Percentiles rank a stretch among this genome's conserved stretches.
phyloP scores from a whole-genome alignment of 1,140 invertebrate genomes.

The Cataglyphis hispanica region DNA sequence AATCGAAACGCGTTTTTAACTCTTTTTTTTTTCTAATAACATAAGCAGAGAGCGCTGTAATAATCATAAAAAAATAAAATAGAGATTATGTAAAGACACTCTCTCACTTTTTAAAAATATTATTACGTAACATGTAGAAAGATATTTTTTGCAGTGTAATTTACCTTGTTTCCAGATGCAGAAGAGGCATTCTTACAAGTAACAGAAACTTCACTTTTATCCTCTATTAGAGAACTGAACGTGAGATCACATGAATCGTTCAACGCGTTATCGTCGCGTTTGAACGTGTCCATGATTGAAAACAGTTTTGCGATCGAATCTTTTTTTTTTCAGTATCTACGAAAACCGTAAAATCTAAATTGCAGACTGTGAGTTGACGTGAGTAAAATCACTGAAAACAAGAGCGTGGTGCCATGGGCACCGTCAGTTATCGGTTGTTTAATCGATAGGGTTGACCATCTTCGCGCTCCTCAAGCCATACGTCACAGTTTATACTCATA shows the following conservation, averaged over 20 bases:
- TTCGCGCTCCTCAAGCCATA: not conserved
- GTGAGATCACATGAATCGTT: not conserved
- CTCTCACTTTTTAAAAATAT: not conserved
- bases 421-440: slow-evolving; percentile 39
- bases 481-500: not conserved
- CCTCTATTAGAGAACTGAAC: not conserved
- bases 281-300: slow-evolving; percentile 11
- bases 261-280: not conserved
- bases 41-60: no score
- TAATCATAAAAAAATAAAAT: no score
- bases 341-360: slow-evolving; percentile 14
- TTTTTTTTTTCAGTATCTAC: not conserved
- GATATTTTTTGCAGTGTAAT: not conserved
- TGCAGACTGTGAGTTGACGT: slow-evolving; percentile 14
- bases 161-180: slow-evolving; percentile 16
- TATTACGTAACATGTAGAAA: slow-evolving; percentile 4
- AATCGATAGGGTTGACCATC: slow-evolving; percentile 19
- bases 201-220: not conserved
- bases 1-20: not conserved
- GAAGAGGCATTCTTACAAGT: not conserved
- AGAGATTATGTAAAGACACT: not conserved
- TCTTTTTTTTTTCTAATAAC: no score
- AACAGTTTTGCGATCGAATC: not conserved
- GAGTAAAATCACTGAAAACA: slow-evolving; percentile 38
- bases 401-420: slow-evolving; percentile 30